phyloP scores from a whole-genome alignment of 2,888 invertebrate genomes.

The Eledona agricola region DNA sequence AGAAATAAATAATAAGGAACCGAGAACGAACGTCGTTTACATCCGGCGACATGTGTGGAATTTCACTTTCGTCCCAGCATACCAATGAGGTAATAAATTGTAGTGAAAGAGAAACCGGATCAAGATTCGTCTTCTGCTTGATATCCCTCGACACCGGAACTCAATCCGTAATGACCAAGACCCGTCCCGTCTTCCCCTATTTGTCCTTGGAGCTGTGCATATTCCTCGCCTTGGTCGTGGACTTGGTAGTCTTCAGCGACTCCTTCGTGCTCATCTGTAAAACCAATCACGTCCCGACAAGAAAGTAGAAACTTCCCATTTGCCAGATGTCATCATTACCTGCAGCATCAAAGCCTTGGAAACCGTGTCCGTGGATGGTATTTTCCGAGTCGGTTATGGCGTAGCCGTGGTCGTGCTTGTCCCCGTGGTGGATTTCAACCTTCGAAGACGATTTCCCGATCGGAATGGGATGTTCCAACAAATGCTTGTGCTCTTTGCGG shows the following conservation, averaged over 20 bases:
- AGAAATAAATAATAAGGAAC: constrained; percentile 24
- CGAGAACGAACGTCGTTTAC: constrained; percentile 9
- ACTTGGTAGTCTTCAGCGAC: constrained; percentile 21
- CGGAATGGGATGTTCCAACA: constrained; percentile 71
- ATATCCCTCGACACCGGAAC: neutral
- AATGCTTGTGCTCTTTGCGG: constrained; percentile 73
- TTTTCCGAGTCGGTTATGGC: constrained; percentile 39
- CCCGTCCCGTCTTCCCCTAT: constrained; percentile 9
- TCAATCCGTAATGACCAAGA: constrained; percentile 6
- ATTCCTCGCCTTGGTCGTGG: constrained; percentile 21
- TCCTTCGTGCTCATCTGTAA: constrained; percentile 16
- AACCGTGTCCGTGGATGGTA: constrained; percentile 17
- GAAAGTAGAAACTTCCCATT: constrained; percentile 21
- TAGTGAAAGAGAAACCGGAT: constrained; percentile 18
- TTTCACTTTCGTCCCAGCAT: constrained; percentile 24
- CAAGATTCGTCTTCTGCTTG: neutral
- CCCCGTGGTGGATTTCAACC: constrained; percentile 52
- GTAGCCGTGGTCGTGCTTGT: constrained; percentile 51
- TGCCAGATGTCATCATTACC: constrained; percentile 14
- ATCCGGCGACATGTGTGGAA: constrained; percentile 2
- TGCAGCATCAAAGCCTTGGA: constrained; percentile 12
- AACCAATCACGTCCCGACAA: neutral
- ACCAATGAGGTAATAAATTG: constrained; percentile 29
- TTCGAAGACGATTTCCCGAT: constrained; percentile 64
- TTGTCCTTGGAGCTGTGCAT: constrained; percentile 11